Evolutionary conservation across 2,113 vertebrate genomes (phyloP), one percentile per base, ranked within the genome.

Genomic region (Hystrix cristata): DNA sequence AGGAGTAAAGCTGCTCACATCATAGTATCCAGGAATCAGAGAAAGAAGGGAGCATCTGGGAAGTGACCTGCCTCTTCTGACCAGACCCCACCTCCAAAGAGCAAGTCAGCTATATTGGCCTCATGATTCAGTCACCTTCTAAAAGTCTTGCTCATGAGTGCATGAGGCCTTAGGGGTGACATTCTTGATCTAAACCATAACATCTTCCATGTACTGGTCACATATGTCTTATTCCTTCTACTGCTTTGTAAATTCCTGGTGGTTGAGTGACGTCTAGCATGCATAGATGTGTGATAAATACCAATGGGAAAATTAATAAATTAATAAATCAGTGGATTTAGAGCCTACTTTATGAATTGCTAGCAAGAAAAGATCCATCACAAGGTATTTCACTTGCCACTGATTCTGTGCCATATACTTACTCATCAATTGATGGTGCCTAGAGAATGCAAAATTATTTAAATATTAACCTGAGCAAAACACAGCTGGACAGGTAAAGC

Each of bases 401-500:
- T 57, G 81, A 83, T 76, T 71, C 92, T 85, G 87, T 95, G 48
- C 62, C 59, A 51, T 7, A 34, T n/a, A 29, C 86, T 92, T 83
- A 74, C 19, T 67, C 21, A 74, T 19, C 11, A 62, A 51, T 31
- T 57, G 31, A 82, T 1, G 23, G 25, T 29, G 43, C 67, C 64
- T 13, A 94, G 10, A 80, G 10, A 67, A 91, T 67, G 55, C 7
- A 89, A 27, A 94, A n/a, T 46, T 57, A 82, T 27, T 91, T 60
- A 78, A 90, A 31, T 71, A 51, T 12, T 48, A 90, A 72, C 18
- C 27, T 80, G 87, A 72, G 7, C 43, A 96, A 93, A 96, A 46
- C 34, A 55, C 5, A 38, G 51, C 57, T 83, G 64, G 46, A 51
- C 79, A 78, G 38, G 62, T 76, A 76, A 60, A 43, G 57, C 43